Base-by-base conservation (phyloP, 1,140 invertebrate species). In the Planococcus citri region DNA sequence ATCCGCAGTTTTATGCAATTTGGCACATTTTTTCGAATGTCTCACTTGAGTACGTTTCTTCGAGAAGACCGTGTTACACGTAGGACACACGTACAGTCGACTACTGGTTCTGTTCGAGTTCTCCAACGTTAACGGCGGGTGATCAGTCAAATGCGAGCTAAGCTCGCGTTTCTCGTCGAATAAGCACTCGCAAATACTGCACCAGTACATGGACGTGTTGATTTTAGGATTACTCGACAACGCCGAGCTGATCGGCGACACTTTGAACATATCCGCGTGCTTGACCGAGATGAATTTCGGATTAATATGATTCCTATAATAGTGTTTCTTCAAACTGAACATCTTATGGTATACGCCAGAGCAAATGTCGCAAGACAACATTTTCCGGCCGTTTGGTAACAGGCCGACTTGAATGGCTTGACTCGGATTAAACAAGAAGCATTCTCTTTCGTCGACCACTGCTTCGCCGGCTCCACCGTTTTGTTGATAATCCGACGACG, bases 241-340 rank as follows among this genome's bases (percentile, higher is more conserved):
- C 69, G 37, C 69, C 38, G 17, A 37, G 41, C 14, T 68, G 25
- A 9, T 38, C 6, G 25, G 61, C 27, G 27, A 33, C 41, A 29
- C 67, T 24, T 25, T 51, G 41, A 33, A 24, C 69, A 51, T 69
- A 25, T 17, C 57, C 22, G 41, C 29, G 61, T 69, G 69, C 69
- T 61, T 69, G 58, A 17, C 27, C 41, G 38, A 57, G 41, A 61
- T 70, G 69, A 41, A 41, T 64, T 58, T 72, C 73, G 41, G 70
- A 72, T 83, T 83, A 3, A 85, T 78, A 74, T 85, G 83, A 71
- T 76, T 78, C n/a, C 81, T 75, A 22, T 84, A 72, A 70, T 81
- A 83, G 73, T 85, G 83, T 24, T 82, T 76, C 72, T 83, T 83
- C 3, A 85, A 74, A 73, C 82, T 83, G 70, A 83, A 81, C n/a